Evolutionary conservation across 2,888 invertebrate genomes (phyloP).

Genomic region (Troglohyphantes excavatus): DNA sequence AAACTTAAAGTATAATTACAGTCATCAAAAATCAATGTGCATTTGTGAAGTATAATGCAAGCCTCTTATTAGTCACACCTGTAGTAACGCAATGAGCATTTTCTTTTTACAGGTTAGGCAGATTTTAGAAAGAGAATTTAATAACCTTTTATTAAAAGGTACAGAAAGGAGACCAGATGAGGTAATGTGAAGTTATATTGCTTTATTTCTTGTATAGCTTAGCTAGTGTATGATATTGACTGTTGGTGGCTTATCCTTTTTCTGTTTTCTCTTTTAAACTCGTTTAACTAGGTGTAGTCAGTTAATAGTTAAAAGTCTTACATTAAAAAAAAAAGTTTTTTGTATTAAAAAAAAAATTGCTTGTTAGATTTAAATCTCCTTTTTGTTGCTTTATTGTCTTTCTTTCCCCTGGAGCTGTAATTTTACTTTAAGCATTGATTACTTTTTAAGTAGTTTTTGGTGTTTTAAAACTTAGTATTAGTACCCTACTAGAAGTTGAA

Average conservation of each 20-base stretch:
- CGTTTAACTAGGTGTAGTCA: neutral
- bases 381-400: neutral
- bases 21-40: too few relatives aligned
- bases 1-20: too few relatives aligned
- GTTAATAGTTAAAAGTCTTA: neutral
- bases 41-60: too few relatives aligned
- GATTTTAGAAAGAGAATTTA: slow-evolving; percentile 94
- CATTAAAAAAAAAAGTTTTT: neutral
- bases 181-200: slow-evolving; percentile 80
- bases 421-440: too few relatives aligned
- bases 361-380: neutral
- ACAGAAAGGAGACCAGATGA: slow-evolving; percentile 87
- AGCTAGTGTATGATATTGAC: neutral
- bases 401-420: neutral
- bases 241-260: slow-evolving; percentile 8
- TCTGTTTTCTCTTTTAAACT: neutral
- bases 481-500: too few relatives aligned
- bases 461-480: neutral
- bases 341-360: neutral
- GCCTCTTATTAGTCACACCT: too few relatives aligned
- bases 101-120: slow-evolving; percentile 89
- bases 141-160: slow-evolving; percentile 88
- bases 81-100: neutral
- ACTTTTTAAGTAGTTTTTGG: neutral
- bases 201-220: neutral